These are phyloP conservation scores for Chionis minor DNA, from an alignment of 2,113 vertebrate genomes.

Conservation along the genomic window DNA sequence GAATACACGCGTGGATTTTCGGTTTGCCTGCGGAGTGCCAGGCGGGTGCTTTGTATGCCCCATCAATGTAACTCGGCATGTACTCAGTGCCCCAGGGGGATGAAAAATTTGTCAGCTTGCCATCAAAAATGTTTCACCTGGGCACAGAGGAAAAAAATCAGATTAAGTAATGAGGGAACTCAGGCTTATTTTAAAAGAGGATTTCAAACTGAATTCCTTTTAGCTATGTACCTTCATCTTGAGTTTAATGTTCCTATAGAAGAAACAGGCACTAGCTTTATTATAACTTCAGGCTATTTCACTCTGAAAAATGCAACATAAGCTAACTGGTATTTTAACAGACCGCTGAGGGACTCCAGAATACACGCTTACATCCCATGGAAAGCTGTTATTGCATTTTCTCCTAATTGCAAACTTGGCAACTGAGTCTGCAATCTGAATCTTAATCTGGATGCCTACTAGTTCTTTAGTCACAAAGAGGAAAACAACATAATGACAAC, in stretches of 20 bases:
- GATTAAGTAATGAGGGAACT: neutral
- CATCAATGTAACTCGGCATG: neutral
- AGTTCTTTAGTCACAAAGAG: neutral
- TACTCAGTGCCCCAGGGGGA: neutral
- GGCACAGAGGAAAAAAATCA: neutral
- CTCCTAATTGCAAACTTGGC: neutral
- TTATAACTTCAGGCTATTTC: neutral
- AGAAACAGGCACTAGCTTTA: neutral
- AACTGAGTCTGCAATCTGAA: neutral
- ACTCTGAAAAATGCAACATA: neutral
- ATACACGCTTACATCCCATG: neutral
- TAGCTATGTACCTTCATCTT: neutral
- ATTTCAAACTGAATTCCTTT: neutral
- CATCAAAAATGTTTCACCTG: neutral
- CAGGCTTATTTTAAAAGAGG: neutral
- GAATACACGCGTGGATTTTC: neutral
- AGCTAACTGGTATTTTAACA: neutral
- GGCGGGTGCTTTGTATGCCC: neutral
- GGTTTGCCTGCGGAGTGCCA: neutral
- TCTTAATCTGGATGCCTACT: neutral
- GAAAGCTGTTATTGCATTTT: neutral
- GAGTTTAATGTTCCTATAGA: neutral
- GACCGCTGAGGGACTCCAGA: neutral
- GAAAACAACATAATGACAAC: neutral
- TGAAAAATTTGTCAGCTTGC: neutral